Evolutionary conservation across 1,140 invertebrate genomes (phyloP).

Genomic region (Varroa destructor): DNA sequence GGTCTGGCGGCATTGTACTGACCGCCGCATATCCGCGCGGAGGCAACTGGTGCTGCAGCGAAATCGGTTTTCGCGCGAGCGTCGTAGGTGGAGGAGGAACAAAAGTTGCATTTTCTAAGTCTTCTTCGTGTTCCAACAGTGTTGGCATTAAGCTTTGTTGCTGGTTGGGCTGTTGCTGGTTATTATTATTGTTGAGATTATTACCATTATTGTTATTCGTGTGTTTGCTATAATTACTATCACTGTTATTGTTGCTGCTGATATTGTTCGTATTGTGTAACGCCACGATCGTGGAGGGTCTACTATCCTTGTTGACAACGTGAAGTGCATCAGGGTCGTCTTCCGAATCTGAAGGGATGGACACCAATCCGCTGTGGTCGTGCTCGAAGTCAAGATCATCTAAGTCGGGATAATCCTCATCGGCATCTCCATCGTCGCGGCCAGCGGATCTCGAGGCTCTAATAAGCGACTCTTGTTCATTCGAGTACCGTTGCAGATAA

Average conservation of each 20-base stretch:
- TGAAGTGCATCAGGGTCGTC: too few relatives aligned
- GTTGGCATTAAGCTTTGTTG: neutral
- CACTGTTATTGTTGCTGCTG: neutral
- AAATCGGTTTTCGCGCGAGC: too few relatives aligned
- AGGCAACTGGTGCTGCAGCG: too few relatives aligned
- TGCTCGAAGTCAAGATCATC: too few relatives aligned
- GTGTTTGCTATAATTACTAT: neutral
- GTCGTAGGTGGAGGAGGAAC: neutral
- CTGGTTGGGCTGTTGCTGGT: neutral
- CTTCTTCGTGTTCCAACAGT: neutral
- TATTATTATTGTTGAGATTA: neutral
- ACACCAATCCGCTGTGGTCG: too few relatives aligned
- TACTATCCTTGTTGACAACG: too few relatives aligned
- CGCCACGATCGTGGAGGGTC: too few relatives aligned
- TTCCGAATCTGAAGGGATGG: too few relatives aligned
- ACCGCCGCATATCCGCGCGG: neutral
- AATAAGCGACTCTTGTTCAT: too few relatives aligned
- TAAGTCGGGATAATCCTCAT: neutral
- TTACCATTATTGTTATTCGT: neutral
- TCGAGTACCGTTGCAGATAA: slow-evolving; percentile 52
- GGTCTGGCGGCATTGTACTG: neutral
- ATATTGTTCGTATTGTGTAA: too few relatives aligned
- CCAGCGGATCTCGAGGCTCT: neutral
- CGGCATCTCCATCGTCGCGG: slow-evolving; percentile 28
- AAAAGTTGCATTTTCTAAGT: neutral